A percentile compares a stretch with the other conserved stretches of the same genome.
phyloP scores from a whole-genome alignment of 2,113 vertebrate species.

The Poeciliopsis retropinna region DNA sequence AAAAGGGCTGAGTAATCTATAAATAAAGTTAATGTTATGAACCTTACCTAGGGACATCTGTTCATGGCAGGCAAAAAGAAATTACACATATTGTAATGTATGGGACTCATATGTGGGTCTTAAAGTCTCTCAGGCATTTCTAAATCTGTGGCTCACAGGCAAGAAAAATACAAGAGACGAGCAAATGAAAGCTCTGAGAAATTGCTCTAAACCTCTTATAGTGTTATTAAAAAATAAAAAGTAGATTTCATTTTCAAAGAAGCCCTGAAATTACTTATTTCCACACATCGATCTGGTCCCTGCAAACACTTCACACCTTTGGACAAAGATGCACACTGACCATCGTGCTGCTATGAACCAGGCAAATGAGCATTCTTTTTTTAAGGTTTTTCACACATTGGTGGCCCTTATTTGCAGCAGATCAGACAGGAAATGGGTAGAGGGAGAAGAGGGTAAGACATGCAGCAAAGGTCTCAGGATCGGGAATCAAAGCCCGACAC shows the following conservation, averaged over 20 bases:
- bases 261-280: neutral
- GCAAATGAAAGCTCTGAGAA: neutral
- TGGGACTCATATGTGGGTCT: slow-evolving; percentile 30
- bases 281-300: neutral
- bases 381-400: too few species aligned
- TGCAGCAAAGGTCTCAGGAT: too few species aligned
- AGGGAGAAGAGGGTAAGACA: too few species aligned
- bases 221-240: neutral
- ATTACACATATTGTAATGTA: slow-evolving; percentile 37
- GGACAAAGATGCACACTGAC: neutral
- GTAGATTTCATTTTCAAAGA: neutral
- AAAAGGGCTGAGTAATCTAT: slow-evolving; percentile 18
- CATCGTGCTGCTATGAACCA: neutral
- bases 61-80: slow-evolving; percentile 30
- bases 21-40: slow-evolving; percentile 13
- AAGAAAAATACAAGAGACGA: neutral
- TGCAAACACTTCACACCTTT: neutral
- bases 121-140: slow-evolving; percentile 23
- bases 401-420: too few species aligned
- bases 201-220: neutral
- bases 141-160: neutral
- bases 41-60: slow-evolving; percentile 27
- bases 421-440: too few species aligned
- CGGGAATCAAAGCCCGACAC: too few species aligned
- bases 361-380: neutral